phyloP scores from a whole-genome alignment of 2,888 invertebrate genomes.

The Leptura quadrifasciata region DNA sequence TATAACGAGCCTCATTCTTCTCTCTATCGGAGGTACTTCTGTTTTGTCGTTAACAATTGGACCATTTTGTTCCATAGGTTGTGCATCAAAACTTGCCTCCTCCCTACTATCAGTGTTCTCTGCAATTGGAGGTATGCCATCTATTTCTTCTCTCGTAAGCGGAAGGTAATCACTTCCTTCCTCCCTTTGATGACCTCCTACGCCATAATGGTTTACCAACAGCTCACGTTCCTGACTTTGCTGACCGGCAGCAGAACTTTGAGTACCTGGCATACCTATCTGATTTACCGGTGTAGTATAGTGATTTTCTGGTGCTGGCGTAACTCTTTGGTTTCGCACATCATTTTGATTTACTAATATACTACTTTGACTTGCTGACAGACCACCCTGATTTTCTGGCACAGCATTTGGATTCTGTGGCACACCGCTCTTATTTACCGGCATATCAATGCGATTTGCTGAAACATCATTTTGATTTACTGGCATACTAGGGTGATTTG shows the following conservation, averaged over 20 bases:
- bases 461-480: background rate
- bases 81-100: background rate
- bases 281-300: slow-evolving; percentile 16
- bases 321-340: background rate
- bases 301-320: background rate
- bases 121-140: background rate
- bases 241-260: background rate
- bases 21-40: slow-evolving; percentile 1
- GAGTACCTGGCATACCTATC: background rate
- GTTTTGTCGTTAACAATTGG: background rate
- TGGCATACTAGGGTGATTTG: background rate
- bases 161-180: background rate
- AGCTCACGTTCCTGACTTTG: background rate
- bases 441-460: background rate
- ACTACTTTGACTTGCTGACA: background rate
- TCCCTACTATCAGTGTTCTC: background rate
- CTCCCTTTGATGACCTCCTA: background rate
- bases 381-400: background rate
- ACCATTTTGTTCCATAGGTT: background rate
- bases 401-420: background rate
- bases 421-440: background rate
- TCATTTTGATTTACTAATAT: too few relatives aligned
- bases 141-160: slow-evolving; percentile 2
- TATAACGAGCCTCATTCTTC: slow-evolving; percentile 23
- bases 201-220: background rate